These are phyloP conservation scores for Tenthredo distinguenda DNA, from an alignment of 2,888 invertebrate species.

Conservation along the genomic window DNA sequence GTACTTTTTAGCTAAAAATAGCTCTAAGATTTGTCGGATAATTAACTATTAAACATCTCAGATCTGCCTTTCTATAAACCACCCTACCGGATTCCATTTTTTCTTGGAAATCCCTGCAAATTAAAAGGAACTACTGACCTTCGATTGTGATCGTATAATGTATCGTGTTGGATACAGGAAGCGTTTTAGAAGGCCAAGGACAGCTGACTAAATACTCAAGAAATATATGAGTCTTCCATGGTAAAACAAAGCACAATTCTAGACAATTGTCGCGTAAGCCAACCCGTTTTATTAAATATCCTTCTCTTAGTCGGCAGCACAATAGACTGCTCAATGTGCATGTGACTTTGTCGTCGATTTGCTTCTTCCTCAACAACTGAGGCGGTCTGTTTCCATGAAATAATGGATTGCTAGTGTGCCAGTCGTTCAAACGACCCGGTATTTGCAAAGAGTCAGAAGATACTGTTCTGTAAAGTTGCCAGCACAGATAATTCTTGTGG, in stretches of 20 bases:
- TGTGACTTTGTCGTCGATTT: constrained; percentile 83
- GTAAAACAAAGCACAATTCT: constrained; percentile 84
- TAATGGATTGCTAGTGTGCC: constrained; percentile 78
- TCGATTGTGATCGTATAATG: constrained; percentile 78
- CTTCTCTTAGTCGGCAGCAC: constrained; percentile 87
- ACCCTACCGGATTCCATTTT: not conserved
- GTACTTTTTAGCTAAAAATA: not conserved
- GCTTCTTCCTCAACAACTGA: constrained; percentile 82
- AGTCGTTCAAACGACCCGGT: constrained; percentile 62
- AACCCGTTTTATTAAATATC: constrained; percentile 82
- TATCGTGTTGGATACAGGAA: constrained; percentile 74
- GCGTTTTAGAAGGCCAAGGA: constrained; percentile 81
- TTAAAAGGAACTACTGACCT: constrained; percentile 67
- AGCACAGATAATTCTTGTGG: constrained; percentile 81
- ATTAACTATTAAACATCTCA: not conserved
- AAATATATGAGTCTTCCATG: constrained; percentile 87
- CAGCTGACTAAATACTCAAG: constrained; percentile 84
- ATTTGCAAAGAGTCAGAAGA: constrained; percentile 57
- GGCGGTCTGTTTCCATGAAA: constrained; percentile 81
- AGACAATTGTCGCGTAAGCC: constrained; percentile 80
- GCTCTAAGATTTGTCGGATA: not conserved
- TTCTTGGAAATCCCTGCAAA: not conserved
- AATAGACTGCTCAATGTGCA: constrained; percentile 84
- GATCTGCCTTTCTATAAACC: not conserved
- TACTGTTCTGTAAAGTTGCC: constrained; percentile 72